Evolutionary conservation across 2,113 vertebrate species (phyloP).

Genomic region (Myrmecobius fasciatus): DNA sequence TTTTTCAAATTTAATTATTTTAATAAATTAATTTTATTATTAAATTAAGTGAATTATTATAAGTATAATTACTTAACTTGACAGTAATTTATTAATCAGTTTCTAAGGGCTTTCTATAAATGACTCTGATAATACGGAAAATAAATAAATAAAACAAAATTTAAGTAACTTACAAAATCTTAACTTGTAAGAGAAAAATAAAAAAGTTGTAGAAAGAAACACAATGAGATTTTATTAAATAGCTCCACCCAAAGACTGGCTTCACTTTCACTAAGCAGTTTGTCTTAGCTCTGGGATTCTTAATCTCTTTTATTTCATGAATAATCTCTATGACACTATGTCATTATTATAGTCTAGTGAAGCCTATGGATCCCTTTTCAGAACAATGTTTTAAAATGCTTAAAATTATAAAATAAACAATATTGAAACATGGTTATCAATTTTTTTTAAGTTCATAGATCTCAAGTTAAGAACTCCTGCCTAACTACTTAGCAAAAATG

Average conservation of each 20-base stretch:
- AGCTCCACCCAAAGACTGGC: neutral
- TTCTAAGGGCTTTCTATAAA: neutral
- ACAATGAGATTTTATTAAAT: neutral
- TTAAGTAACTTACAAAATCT: neutral
- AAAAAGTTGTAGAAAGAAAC: neutral
- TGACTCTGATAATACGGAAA: neutral
- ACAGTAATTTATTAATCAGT: neutral
- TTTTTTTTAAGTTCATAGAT: neutral
- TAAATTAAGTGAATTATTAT: too few relatives aligned
- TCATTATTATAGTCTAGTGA: neutral
- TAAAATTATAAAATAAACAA: neutral
- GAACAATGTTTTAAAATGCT: neutral
- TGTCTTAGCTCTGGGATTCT: neutral
- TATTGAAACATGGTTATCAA: neutral
- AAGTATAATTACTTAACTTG: neutral
- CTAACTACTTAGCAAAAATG: neutral
- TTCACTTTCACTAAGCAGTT: neutral
- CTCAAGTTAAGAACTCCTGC: neutral
- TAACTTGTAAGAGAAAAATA: neutral
- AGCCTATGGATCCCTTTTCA: neutral
- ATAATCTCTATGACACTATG: neutral
- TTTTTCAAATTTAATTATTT: neutral
- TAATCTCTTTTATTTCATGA: neutral
- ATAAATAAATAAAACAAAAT: neutral
- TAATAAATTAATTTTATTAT: too few relatives aligned